Evolutionary conservation across 2,888 invertebrate genomes (phyloP).

Genomic region (Oconnorella tubifera): DNA sequence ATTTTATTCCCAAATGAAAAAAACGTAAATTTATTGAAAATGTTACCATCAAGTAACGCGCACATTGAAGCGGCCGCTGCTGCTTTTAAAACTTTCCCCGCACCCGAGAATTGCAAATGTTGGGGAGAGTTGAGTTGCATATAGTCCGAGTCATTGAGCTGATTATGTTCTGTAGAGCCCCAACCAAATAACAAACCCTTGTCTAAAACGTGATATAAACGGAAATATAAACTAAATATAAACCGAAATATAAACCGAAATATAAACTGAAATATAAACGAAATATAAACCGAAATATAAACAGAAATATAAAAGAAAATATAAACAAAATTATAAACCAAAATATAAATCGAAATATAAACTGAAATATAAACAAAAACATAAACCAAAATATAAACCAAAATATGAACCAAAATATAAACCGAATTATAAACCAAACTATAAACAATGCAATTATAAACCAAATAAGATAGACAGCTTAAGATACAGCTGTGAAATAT

Average conservation of each 20-base stretch:
- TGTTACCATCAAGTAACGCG: constrained; percentile 76
- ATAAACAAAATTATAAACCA: background rate
- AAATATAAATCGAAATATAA: background rate
- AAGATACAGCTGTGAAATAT: no score
- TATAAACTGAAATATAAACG: no score
- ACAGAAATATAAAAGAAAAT: background rate
- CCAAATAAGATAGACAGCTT: no score
- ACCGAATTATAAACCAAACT: background rate
- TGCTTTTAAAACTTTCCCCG: constrained; percentile 75
- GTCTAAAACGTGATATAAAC: constrained; percentile 65
- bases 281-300: background rate
- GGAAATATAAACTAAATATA: no score
- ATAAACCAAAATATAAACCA: background rate
- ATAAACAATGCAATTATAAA: background rate
- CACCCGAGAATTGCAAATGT: constrained; percentile 60
- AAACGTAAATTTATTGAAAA: no score
- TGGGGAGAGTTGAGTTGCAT: constrained; percentile 71
- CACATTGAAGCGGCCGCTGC: constrained; percentile 85
- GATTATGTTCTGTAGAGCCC: constrained; percentile 93
- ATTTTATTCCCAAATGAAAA: no score
- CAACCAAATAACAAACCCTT: constrained; percentile 90
- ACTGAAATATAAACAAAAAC: background rate
- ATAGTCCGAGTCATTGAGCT: constrained; percentile 63
- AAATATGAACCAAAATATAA: background rate
- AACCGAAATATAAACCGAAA: no score